A percentile compares a stretch with the other conserved stretches of the same genome.
phyloP scores from a whole-genome alignment of 1,140 invertebrate species.

The Metopolophium dirhodum region DNA sequence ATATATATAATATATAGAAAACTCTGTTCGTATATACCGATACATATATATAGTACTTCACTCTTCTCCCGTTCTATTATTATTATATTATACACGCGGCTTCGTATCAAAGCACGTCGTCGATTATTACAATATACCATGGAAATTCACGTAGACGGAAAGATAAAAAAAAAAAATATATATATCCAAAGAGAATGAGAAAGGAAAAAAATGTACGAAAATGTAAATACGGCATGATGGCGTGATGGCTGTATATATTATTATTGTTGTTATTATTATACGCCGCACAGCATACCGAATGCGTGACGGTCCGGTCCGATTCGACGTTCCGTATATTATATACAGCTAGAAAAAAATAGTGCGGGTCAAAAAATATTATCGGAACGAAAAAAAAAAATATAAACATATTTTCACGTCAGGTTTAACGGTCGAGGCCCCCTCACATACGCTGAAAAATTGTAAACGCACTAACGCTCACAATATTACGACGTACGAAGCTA shows the following conservation, averaged over 20 bases:
- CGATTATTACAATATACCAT: conserved; percentile 33
- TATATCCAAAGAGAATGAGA: background rate
- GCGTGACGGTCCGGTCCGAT: conserved; percentile 6
- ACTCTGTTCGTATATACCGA: background rate
- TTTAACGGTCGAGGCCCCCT: background rate
- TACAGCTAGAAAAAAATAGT: background rate
- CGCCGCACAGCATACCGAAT: background rate
- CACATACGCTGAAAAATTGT: background rate
- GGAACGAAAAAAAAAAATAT: background rate
- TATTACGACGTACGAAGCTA: background rate
- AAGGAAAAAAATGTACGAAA: conserved; percentile 26
- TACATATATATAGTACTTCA: background rate
- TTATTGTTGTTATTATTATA: conserved; percentile 12
- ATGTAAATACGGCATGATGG: conserved; percentile 15
- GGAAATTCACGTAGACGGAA: conserved; percentile 40
- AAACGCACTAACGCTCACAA: background rate
- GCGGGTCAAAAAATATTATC: background rate
- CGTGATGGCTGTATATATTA: conserved; percentile 1
- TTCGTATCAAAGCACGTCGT: conserved; percentile 30
- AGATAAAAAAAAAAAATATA: background rate
- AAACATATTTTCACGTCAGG: background rate
- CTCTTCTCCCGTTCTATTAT: conserved; percentile 25
- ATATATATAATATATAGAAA: background rate
- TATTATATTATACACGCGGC: conserved; percentile 35
- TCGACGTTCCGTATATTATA: background rate